Conservation (phyloP, 2,888 invertebrate genomes). For the Schrankia costaestrigalis region DNA sequence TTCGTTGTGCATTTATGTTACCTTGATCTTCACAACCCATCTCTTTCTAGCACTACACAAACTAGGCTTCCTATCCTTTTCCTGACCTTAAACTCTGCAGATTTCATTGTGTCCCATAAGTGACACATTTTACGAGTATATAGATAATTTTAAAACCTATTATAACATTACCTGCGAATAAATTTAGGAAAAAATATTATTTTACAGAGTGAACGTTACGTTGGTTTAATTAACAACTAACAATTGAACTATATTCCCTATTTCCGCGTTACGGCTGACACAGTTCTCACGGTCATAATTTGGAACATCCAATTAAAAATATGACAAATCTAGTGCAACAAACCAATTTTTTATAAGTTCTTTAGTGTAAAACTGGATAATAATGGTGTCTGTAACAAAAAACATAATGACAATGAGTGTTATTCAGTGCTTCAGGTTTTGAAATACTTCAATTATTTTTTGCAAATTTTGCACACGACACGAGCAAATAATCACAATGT, state of each 20-base stretch:
- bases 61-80: slow-evolving; percentile 44
- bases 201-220: too few relatives aligned
- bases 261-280: slow-evolving; percentile 13
- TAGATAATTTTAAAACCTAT: slow-evolving; percentile 23
- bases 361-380: slow-evolving; percentile 12
- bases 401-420: slow-evolving; percentile 46
- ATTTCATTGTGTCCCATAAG: slow-evolving; percentile 34
- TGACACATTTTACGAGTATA: too few relatives aligned
- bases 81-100: slow-evolving; percentile 69
- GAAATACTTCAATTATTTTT: slow-evolving; percentile 61
- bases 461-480: slow-evolving; percentile 69
- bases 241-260: slow-evolving; percentile 4
- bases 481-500: slow-evolving; percentile 72
- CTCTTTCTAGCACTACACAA: slow-evolving; percentile 43
- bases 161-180: slow-evolving; percentile 1
- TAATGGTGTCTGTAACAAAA: slow-evolving; percentile 29
- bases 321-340: slow-evolving; percentile 8
- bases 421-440: slow-evolving; percentile 68
- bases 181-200: background rate
- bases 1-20: slow-evolving; percentile 29
- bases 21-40: slow-evolving; percentile 44
- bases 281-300: slow-evolving; percentile 12
- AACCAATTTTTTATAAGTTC: slow-evolving; percentile 8
- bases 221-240: slow-evolving; percentile 8
- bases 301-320: slow-evolving; percentile 10